Evolutionary conservation across 2,113 vertebrate genomes (phyloP), one percentile per base, ranked within the genome.

Genomic region (Clarias macrocephalus): DNA sequence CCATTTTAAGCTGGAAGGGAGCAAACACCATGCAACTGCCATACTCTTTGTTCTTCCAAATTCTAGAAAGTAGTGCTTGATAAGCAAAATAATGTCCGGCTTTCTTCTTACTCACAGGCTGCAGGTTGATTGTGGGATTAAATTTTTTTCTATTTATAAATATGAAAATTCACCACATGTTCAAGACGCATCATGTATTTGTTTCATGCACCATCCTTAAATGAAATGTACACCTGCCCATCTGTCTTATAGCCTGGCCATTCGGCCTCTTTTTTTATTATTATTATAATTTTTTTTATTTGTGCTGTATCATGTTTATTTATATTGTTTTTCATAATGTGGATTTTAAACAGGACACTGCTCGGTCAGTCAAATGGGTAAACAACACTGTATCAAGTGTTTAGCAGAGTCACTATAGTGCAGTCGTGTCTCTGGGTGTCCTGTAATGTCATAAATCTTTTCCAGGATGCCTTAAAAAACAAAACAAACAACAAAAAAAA

Each of bases 31-130:
- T 59, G 16, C 28, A 37, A 70, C n/a, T 63, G 72, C 57, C 23
- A 63, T 52, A 66, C 42, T 15, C 48, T 59, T 72, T 37, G 52
- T 66, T 85, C 84, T 85, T 79, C 73, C 72, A 75, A 28, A 73
- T 37, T 73, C 13, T 72, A 10, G 52, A 73, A 73, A 65, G 2
- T 66, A 54, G 28, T 57, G 76, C 28, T 80, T 28, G 15, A 80
- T 54, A 5, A 52, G 73, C 73, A 86, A 66, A 86, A 42, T 18
- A 56, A 33, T 66, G n/a, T 30, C 57, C 57, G 60, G 66, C 57
- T 62, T 42, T 30, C 11, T 81, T 62, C 57, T 54, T 62, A 16
- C 76, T 62, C 56, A 48, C 7, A 12, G n/a, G 30, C 11, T 59
- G 23, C 23, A 66, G 54, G 23, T 19, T 63, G 10, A 33, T 23